phyloP scores from a whole-genome alignment of 2,113 vertebrate species.

The Pseudopipra pipra region DNA sequence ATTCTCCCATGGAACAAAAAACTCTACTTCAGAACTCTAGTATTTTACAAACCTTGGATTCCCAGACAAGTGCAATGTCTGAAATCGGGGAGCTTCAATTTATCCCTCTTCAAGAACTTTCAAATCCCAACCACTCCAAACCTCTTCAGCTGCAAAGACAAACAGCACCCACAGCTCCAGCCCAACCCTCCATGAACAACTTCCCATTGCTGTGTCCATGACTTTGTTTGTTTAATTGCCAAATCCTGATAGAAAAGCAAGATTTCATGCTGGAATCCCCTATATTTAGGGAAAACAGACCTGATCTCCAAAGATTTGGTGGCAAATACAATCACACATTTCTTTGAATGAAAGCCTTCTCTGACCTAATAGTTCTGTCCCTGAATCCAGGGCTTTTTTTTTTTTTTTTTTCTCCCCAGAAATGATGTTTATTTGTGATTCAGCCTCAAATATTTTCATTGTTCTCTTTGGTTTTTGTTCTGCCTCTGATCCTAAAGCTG shows the following conservation, averaged over 20 bases:
- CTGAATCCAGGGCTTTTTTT: background rate
- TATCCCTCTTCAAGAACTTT: background rate
- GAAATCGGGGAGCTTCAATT: background rate
- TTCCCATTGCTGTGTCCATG: background rate
- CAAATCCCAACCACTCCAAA: background rate
- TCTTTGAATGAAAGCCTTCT: background rate
- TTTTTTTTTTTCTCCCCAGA: background rate
- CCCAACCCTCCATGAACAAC: accelerated
- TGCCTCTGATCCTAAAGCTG: background rate
- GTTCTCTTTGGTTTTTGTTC: background rate
- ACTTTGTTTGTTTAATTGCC: background rate
- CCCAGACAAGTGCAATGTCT: background rate
- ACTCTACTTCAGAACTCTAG: background rate
- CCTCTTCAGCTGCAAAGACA: background rate
- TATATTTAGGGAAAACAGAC: background rate
- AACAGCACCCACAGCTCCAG: background rate
- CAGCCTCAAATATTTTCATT: background rate
- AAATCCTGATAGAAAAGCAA: background rate
- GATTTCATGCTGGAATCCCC: background rate
- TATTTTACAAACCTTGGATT: background rate
- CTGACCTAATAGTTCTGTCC: background rate
- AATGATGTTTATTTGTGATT: background rate
- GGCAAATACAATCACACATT: background rate
- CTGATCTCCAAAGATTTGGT: background rate
- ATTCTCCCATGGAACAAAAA: background rate